A percentile compares a stretch with the other conserved stretches of the same genome.
Evolutionary conservation across 2,113 vertebrate species (phyloP).

Genomic region (Hippoglossus stenolepis): DNA sequence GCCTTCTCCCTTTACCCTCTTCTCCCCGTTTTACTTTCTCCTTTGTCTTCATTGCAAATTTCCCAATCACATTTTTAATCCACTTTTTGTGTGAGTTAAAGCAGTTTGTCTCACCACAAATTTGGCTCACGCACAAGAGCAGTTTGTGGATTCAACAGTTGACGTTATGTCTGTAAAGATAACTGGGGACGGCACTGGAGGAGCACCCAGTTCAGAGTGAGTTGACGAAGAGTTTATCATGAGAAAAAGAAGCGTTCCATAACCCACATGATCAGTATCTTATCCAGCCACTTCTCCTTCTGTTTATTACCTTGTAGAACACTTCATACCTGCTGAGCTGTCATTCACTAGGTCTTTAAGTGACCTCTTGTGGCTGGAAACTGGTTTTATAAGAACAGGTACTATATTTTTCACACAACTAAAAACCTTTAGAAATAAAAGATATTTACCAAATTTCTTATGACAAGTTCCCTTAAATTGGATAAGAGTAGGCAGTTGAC

Average conservation of each 20-base stretch:
- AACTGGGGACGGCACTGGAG: slow-evolving; percentile 45
- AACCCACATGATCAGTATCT: not conserved
- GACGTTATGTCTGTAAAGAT: slow-evolving; percentile 54
- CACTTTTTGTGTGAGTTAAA: slow-evolving; percentile 42
- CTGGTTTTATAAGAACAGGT: not conserved
- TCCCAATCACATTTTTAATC: slow-evolving; percentile 46
- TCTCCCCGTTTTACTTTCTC: not conserved
- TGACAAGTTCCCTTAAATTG: too few relatives aligned
- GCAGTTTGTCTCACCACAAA: slow-evolving; percentile 15
- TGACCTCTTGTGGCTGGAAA: not conserved
- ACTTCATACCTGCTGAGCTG: not conserved
- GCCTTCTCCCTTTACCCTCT: slow-evolving; percentile 16
- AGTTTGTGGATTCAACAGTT: slow-evolving; percentile 49
- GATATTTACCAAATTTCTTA: too few relatives aligned
- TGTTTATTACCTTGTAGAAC: not conserved
- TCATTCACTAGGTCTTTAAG: not conserved
- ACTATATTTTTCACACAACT: not conserved
- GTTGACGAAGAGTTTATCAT: slow-evolving; percentile 33
- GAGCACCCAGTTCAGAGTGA: slow-evolving; percentile 43
- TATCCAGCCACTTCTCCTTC: not conserved
- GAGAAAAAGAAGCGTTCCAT: not conserved
- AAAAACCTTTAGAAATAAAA: not conserved
- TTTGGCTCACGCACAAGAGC: slow-evolving; percentile 26
- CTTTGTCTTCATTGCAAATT: slow-evolving; percentile 32
- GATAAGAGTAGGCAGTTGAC: too few relatives aligned